Evolutionary conservation across 2,888 invertebrate species (phyloP).

Genomic region (Drosophila diplacantha): DNA sequence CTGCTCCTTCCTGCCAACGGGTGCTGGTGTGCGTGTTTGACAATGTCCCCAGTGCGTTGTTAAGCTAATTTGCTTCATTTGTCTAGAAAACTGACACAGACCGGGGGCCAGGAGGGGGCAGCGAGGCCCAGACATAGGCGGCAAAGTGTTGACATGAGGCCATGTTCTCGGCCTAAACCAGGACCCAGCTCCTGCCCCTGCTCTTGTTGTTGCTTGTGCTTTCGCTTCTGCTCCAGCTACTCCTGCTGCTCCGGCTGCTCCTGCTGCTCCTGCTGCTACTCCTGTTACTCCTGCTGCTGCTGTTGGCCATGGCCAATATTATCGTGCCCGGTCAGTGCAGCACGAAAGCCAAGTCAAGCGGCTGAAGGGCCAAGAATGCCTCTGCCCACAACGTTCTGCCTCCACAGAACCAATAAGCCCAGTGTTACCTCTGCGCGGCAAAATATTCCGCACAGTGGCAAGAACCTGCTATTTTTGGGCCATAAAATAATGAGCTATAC

Average conservation of each 20-base stretch:
- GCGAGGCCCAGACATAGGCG: constrained; percentile 24
- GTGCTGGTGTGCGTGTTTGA: constrained; percentile 36
- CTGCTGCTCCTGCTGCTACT: background rate
- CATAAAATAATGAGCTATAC: rapidly evolving
- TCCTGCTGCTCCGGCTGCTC: background rate
- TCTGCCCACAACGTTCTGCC: background rate
- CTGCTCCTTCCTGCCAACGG: background rate
- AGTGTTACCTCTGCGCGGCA: constrained; percentile 18
- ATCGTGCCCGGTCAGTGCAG: constrained; percentile 45
- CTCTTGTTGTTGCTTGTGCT: constrained; percentile 1
- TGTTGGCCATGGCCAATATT: constrained; percentile 39
- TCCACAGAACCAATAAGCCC: constrained; percentile 21
- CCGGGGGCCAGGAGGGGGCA: background rate
- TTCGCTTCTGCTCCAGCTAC: background rate
- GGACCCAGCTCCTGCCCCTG: constrained; percentile 5
- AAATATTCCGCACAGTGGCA: constrained; percentile 14
- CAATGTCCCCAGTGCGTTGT: constrained; percentile 64
- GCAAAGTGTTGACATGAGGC: constrained; percentile 65
- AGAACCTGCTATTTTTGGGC: background rate
- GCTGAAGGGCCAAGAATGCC: constrained; percentile 28
- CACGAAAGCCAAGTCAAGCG: constrained; percentile 52
- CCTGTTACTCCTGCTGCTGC: background rate
- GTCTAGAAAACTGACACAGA: constrained; percentile 48
- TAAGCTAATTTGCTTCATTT: constrained; percentile 69
- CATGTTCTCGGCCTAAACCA: constrained; percentile 49